Base-by-base conservation (phyloP, 2,113 vertebrate genomes). In the Hippocampus abdominalis region DNA sequence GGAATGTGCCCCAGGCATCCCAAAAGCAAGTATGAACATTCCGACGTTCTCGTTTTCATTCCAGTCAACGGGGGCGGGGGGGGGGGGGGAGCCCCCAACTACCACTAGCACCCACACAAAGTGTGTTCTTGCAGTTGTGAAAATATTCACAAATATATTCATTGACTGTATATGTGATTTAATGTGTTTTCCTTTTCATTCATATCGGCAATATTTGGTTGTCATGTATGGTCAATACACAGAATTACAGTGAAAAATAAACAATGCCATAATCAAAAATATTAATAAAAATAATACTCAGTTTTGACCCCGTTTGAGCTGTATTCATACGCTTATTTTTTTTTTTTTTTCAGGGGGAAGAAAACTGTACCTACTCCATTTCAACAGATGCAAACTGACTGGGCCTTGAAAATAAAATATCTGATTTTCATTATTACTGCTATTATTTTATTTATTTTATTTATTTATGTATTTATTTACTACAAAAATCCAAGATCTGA, bases 1-100 rank as follows among this genome's bases (percentile, higher is more conserved):
- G 71, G 73, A 88, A 86, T 86, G 76, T 67, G 76, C 80, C 70
- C 27, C 1, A 13, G 66, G 78, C 64, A 1, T 70, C 49, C 16
- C 9, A 18, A 68, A 54, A 74, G 54, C 78, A 73, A 71, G 80
- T 63, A 67, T 1, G 12, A 74, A 78, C 84, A 81, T 66, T 49
- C 70, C 59, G 15, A 1, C 65, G 61, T 39, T 66, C 32, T 68
- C 9, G 6, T 61, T 66, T 40, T 48, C 70, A 71, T 73, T 83
- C 73, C 75, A 75, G 54, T 29, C 46, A 51, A 42, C 27, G 18
- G 11, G 29, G 1, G 64, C 0, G 8, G 27, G 56, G 27, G 11
- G 15, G 20, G 57, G 7, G 56, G 27, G 11, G 15, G 20, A 27
- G 7, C 7, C 27, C 6, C 27, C 15, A 3, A 27, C 15, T 23